Evolutionary conservation across 2,797 vertebrate genomes (phyloP), one percentile per base, ranked within the genome.

Genomic region (Psittacula echo): DNA sequence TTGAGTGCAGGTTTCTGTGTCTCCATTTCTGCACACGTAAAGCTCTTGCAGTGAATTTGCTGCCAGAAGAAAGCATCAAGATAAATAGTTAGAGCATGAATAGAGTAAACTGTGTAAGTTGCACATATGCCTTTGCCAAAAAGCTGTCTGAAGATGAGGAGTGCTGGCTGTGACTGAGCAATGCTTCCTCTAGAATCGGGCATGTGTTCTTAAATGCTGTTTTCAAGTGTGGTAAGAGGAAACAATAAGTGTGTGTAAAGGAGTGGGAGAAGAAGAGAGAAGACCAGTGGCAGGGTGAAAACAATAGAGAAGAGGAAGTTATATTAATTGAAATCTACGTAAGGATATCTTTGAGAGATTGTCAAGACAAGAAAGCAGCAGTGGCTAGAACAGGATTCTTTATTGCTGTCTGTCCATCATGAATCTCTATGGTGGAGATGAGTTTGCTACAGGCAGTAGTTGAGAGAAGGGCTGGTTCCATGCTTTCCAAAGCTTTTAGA

Each of bases 71-170:
- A 89, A 85, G 41, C 68, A 85, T 42, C 42, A n/a, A 58, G 53
- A 34, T 91, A 87, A 91, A 83, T 47, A 92, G 37, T 87, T 77
- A 75, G 5, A 68, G 66, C 39, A 29, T n/a, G 29, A 85, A 37
- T 47, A 72, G 70, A 68, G 30, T 85, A 93, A 93, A 90, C 66
- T 62, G 12, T 64, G 68, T 92, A 75, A 79, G 56, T 72, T 94
- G 78, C 16, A 42, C 17, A 2, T 77, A 10, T 17, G 58, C 26
- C 19, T 62, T 91, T 87, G 79, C 91, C 93, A 90, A 54, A 90
- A 88, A 74, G 30, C 66, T 95, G 91, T 94, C 87, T 84, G 66
- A 44, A 81, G 62, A 65, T 83, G 75, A 85, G 44, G 44, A 65
- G 56, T 7, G 5, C 79, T 90, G 82, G 72, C 79, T 89, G 68